Evolutionary conservation across 2,113 vertebrate species (phyloP).

Genomic region (Apaloderma vittatum): DNA sequence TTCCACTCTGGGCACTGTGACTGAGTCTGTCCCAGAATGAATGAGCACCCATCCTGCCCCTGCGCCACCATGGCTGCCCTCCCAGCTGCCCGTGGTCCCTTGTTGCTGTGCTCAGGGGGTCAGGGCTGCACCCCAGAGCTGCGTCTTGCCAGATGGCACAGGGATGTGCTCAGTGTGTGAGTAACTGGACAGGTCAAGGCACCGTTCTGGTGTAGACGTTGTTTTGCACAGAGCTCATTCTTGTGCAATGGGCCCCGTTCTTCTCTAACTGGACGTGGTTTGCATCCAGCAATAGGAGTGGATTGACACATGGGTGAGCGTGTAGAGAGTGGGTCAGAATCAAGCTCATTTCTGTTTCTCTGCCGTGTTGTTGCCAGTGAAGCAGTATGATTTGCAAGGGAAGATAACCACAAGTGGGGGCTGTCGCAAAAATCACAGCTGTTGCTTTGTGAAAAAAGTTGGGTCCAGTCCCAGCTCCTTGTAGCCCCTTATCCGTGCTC

Average conservation of each 20-base stretch:
- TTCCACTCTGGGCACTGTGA: rapidly evolving
- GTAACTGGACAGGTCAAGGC: neutral
- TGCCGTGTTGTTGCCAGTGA: rapidly evolving
- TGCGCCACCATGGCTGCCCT: rapidly evolving
- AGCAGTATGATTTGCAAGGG: neutral
- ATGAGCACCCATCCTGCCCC: rapidly evolving
- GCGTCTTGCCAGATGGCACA: neutral
- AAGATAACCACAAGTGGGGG: neutral
- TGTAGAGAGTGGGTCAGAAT: neutral
- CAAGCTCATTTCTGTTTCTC: neutral
- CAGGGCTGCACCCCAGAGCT: neutral
- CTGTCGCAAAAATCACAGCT: neutral
- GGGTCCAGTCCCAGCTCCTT: neutral
- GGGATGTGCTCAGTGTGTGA: rapidly evolving
- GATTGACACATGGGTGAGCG: neutral
- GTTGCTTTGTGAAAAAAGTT: neutral
- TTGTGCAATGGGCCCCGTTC: rapidly evolving
- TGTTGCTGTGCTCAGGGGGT: neutral
- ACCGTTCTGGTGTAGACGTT: rapidly evolving
- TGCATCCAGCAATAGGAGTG: neutral
- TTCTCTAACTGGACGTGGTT: rapidly evolving
- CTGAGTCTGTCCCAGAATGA: neutral
- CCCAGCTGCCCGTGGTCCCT: neutral
- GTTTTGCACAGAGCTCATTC: neutral
- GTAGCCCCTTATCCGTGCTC: neutral